These are phyloP conservation scores for Chloroclystis v-ata DNA, from an alignment of 2,888 invertebrate species.

Conservation along the genomic window DNA sequence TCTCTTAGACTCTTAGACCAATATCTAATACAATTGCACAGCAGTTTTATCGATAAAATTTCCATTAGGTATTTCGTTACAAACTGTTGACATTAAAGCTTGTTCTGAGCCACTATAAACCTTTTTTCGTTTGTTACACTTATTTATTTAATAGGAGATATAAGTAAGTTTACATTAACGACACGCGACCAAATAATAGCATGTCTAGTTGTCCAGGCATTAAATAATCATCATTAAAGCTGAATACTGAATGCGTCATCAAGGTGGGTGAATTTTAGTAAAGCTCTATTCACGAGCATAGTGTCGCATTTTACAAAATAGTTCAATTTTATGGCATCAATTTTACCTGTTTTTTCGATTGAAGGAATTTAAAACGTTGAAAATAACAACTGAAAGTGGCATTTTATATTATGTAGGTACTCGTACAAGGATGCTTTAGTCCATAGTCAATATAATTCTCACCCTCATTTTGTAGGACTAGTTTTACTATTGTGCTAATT, in stretches of 20 bases:
- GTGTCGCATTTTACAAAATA: not conserved
- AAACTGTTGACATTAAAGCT: not conserved
- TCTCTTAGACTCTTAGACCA: too few relatives aligned
- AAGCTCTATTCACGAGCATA: not conserved
- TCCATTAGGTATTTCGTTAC: too few relatives aligned
- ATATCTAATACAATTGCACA: too few relatives aligned
- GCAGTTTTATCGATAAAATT: too few relatives aligned
- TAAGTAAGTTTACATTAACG: slow-evolving; percentile 1
- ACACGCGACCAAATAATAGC: slow-evolving; percentile 21
- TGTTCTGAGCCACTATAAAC: not conserved
- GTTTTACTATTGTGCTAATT: slow-evolving; percentile 27
- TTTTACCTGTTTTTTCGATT: too few relatives aligned
- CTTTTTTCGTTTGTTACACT: not conserved
- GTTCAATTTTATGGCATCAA: too few relatives aligned
- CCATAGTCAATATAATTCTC: slow-evolving; percentile 25
- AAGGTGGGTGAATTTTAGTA: slow-evolving; percentile 1
- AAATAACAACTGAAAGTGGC: too few relatives aligned
- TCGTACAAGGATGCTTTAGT: not conserved
- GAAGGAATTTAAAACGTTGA: too few relatives aligned
- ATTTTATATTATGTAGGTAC: too few relatives aligned
- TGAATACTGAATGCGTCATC: slow-evolving; percentile 25
- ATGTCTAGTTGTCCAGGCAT: slow-evolving; percentile 19
- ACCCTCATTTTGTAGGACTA: slow-evolving; percentile 20
- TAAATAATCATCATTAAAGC: slow-evolving; percentile 22
- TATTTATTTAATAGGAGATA: not conserved